A percentile compares a stretch with the other conserved stretches of the same genome.
These are phyloP conservation scores for Seira musarum DNA, from an alignment of 2,888 invertebrate species.

Conservation along the genomic window DNA sequence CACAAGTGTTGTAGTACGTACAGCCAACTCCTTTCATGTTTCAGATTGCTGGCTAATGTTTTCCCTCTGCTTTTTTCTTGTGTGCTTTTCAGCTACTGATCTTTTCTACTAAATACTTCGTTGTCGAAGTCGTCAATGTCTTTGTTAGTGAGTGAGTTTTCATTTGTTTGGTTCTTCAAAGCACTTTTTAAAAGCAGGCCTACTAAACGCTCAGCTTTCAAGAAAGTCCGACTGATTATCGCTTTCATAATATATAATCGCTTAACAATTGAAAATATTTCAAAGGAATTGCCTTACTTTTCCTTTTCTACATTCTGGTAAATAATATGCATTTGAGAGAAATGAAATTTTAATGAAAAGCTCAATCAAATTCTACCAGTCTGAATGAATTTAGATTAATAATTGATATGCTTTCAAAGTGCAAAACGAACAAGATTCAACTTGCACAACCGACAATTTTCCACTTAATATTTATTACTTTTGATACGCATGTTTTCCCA, in stretches of 20 bases:
- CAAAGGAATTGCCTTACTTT: not conserved
- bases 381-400: not conserved
- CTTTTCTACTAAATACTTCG: constrained; percentile 22
- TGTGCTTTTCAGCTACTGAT: constrained; percentile 21
- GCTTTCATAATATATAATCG: no score
- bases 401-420: constrained; percentile 1
- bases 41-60: constrained; percentile 28
- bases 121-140: constrained; percentile 16
- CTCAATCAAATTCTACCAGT: not conserved
- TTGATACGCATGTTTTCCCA: no score
- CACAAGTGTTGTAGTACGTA: constrained; percentile 23
- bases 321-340: not conserved
- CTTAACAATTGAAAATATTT: no score
- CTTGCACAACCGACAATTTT: constrained; percentile 17
- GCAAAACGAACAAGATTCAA: constrained; percentile 1
- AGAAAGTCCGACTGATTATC: not conserved
- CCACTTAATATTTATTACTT: constrained; percentile 14
- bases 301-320: not conserved
- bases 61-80: not conserved
- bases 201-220: not conserved
- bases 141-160: not conserved
- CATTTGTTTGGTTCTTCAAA: not conserved
- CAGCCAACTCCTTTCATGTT: not conserved
- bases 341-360: not conserved
- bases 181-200: not conserved